phyloP scores from a whole-genome alignment of 2,113 vertebrate species.

The Tympanuchus pallidicinctus region DNA sequence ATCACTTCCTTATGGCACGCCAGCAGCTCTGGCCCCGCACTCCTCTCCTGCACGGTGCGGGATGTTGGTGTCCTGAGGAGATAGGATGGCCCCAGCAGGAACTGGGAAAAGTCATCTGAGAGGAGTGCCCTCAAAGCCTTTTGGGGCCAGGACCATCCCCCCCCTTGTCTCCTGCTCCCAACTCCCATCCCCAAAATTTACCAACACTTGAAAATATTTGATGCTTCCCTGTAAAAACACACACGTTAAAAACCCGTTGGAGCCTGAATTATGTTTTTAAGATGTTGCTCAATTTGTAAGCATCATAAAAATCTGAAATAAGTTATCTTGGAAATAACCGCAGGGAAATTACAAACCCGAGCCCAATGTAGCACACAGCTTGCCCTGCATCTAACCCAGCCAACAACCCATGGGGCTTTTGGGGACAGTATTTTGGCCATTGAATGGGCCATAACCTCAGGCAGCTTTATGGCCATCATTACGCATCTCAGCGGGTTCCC shows the following conservation, averaged over 20 bases:
- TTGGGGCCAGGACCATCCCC: rapidly evolving
- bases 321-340: conserved; percentile 67
- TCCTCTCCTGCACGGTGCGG: rapidly evolving
- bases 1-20: conserved; percentile 68
- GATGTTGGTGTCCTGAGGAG: background rate
- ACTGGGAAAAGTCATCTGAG: background rate
- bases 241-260: conserved; percentile 59
- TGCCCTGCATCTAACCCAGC: background rate
- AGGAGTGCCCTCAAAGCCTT: background rate
- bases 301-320: conserved; percentile 62
- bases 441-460: rapidly evolving
- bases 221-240: conserved; percentile 39
- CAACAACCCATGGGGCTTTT: background rate
- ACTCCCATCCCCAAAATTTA: conserved; percentile 44
- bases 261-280: conserved; percentile 59
- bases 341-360: conserved; percentile 17
- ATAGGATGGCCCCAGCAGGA: background rate
- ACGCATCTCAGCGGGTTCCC: background rate
- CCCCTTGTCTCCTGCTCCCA: background rate
- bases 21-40: background rate
- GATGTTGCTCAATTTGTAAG: conserved; percentile 65
- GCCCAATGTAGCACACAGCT: background rate
- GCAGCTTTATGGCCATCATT: background rate
- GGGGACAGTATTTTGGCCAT: background rate
- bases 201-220: conserved; percentile 71